phyloP scores from a whole-genome alignment of 2,797 vertebrate species.

The Moxostoma hubbsi region DNA sequence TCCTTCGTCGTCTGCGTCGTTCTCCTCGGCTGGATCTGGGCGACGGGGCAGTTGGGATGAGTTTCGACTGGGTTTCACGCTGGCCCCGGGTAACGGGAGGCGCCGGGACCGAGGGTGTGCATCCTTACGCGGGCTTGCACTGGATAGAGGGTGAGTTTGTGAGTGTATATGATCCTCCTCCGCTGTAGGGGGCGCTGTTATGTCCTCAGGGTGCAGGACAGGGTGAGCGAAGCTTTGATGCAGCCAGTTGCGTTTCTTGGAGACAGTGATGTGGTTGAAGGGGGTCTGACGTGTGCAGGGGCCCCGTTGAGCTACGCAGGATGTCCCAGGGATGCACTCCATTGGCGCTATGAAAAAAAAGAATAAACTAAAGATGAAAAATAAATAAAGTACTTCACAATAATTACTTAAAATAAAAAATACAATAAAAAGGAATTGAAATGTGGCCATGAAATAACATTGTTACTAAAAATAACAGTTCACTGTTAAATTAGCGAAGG shows the following conservation, averaged over 20 bases:
- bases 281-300: slow-evolving; percentile 59
- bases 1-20: slow-evolving; percentile 93
- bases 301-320: slow-evolving; percentile 4
- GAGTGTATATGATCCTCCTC: slow-evolving; percentile 65
- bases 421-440: no score
- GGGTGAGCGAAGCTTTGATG: slow-evolving; percentile 85
- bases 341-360: slow-evolving; percentile 79
- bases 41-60: slow-evolving; percentile 47
- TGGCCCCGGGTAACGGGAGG: neutral
- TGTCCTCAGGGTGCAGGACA: slow-evolving; percentile 68
- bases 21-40: slow-evolving; percentile 85
- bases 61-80: slow-evolving; percentile 56
- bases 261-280: slow-evolving; percentile 91
- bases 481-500: no score
- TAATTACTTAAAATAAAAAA: no score
- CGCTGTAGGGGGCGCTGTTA: slow-evolving; percentile 66
- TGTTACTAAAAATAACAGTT: no score
- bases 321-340: slow-evolving; percentile 64
- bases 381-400: no score
- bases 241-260: slow-evolving; percentile 97
- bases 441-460: no score
- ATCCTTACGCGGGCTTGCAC: slow-evolving; percentile 58
- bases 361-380: neutral
- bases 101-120: slow-evolving; percentile 43
- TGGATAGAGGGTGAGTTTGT: slow-evolving; percentile 48